Evolutionary conservation across 1,140 invertebrate species (phyloP), one percentile per base, ranked within the genome.

Genomic region (Daktulosphaira vitifoliae): DNA sequence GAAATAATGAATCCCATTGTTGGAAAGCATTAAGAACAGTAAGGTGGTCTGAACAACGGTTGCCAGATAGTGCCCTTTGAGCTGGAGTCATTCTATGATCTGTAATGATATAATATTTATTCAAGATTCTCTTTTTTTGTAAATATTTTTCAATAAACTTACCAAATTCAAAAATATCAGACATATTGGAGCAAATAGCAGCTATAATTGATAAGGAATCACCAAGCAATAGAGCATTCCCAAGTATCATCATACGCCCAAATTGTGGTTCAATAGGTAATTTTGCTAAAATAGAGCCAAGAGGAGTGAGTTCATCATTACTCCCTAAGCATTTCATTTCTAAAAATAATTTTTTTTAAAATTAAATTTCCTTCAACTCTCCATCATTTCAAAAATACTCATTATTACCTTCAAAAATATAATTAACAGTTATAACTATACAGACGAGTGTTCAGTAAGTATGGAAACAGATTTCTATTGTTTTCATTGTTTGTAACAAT

Each of bases 181-280:
- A 52, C 48, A 68, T 91, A 26, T 88, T 89, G 15, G 68, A 68
- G 9, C 88, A 89, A 72, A 96, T 94, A 2, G 94, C 92, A 6
- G 95, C 93, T 81, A 98, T 92, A 2, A 90, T 93, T 11, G 89
- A 87, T 20, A 95, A 76, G 1, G 93, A 86, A 76, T 96, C 92
- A 1, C 89, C 92, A 69, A 87, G 86, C 49, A 84, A 82, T 70
- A 97, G 87, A 67, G 95, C 84, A 22, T 84, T 84, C 1, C 89
- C 91, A 20, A 96, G 77, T 20, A 97, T 84, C 81, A 96, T 87
- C 92, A 96, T 96, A 77, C 95, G 96, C 1, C 93, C 93, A 5
- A 96, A 78, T 23, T 91, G 81, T 0, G 94, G 93, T 72, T 96
- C 93, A 56, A 96, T 86, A 0, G 93, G 92, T 70, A 96, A 75